Evolutionary conservation across 2,888 invertebrate genomes (phyloP).

Genomic region (Spicauda simplicius): DNA sequence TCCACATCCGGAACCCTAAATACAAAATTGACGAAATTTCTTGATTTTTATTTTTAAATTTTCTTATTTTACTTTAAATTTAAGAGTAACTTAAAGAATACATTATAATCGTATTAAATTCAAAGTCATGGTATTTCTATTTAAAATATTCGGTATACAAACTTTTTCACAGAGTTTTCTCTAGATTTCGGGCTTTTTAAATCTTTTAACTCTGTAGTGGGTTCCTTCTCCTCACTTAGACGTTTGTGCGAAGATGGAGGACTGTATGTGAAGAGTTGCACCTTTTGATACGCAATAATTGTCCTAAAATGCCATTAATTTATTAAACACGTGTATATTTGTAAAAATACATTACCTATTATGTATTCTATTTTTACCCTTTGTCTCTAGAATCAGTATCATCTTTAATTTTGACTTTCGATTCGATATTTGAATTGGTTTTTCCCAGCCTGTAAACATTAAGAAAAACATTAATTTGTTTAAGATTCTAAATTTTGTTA

Average conservation of each 20-base stretch:
- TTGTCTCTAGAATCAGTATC: slow-evolving; percentile 41
- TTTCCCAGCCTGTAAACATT: slow-evolving; percentile 50
- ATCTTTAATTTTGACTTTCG: slow-evolving; percentile 53
- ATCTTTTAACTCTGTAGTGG: slow-evolving; percentile 59
- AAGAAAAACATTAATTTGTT: too few species aligned
- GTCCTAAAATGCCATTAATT: slow-evolving; percentile 40
- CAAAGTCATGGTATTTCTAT: too few species aligned
- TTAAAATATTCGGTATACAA: not conserved
- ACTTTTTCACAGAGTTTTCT: slow-evolving; percentile 27
- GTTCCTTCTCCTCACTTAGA: slow-evolving; percentile 51
- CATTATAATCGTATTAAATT: too few species aligned
- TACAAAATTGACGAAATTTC: not conserved
- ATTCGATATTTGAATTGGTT: slow-evolving; percentile 56
- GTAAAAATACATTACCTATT: too few species aligned
- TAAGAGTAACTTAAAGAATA: not conserved
- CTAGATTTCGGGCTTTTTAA: slow-evolving; percentile 45
- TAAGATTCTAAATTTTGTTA: too few species aligned
- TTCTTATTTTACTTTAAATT: not conserved
- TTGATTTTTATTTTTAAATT: too few species aligned
- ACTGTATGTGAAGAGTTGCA: slow-evolving; percentile 53
- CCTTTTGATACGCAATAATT: slow-evolving; percentile 53
- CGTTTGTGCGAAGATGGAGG: slow-evolving; percentile 47
- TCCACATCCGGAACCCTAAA: slow-evolving; percentile 42
- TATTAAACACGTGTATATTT: not conserved
- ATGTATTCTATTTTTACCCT: slow-evolving; percentile 42